These are phyloP conservation scores for Sigmodon hispidus DNA, from an alignment of 2,113 vertebrate genomes.

Conservation along the genomic window DNA sequence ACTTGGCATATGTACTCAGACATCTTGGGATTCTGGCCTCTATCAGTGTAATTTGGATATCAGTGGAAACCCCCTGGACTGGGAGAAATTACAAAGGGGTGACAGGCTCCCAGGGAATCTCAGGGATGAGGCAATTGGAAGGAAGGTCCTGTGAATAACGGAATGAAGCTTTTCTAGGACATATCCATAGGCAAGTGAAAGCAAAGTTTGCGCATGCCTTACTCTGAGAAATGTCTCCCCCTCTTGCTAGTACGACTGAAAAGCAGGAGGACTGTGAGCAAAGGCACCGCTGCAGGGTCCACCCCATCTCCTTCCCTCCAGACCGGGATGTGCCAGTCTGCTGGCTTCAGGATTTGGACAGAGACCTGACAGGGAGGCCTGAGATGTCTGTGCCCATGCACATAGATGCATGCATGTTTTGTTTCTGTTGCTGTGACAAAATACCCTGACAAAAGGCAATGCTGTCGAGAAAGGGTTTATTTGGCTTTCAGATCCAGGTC, in stretches of 20 bases:
- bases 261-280: not conserved
- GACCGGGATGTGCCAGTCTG: not conserved
- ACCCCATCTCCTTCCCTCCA: not conserved
- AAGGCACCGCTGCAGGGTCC: not conserved
- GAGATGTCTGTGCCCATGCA: not conserved
- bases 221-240: not conserved
- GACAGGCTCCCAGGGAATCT: not conserved
- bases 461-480: not conserved
- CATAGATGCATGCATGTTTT: not conserved
- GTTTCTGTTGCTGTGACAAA: not conserved
- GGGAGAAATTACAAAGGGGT: not conserved
- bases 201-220: not conserved
- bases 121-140: not conserved
- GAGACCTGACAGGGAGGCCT: not conserved
- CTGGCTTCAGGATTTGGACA: not conserved
- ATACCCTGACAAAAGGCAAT: not conserved
- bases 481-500: not conserved
- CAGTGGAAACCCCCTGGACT: not conserved
- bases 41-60: not conserved
- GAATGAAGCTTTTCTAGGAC: not conserved
- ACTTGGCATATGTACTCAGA: not conserved
- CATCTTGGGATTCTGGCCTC: not conserved
- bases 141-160: not conserved
- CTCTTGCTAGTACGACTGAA: not conserved
- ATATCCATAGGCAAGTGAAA: not conserved